phyloP scores from a whole-genome alignment of 2,797 vertebrate species.

The Myotis pilosus region DNA sequence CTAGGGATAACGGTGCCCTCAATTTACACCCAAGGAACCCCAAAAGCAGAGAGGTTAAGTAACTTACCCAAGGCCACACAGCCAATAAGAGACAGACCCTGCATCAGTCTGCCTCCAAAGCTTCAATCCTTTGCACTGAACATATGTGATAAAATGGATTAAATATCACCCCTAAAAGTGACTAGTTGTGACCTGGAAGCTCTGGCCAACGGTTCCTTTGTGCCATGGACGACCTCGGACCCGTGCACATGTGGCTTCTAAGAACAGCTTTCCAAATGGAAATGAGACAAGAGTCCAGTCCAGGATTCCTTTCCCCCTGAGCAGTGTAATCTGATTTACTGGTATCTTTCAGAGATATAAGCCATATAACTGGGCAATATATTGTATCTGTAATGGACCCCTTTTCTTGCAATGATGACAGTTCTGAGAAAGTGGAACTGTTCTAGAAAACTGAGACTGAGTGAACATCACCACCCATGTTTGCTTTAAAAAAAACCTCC shows the following conservation, averaged over 20 bases:
- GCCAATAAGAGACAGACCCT: not conserved
- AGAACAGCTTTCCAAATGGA: not conserved
- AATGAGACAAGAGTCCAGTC: not conserved
- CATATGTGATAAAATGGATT: not conserved
- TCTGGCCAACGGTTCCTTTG: not conserved
- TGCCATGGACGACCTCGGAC: not conserved
- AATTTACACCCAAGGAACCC: not conserved
- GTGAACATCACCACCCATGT: no score
- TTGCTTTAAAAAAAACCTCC: not conserved
- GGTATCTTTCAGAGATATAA: not conserved
- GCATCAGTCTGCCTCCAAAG: not conserved
- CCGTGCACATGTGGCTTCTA: not conserved
- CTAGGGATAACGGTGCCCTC: not conserved
- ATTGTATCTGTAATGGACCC: not conserved
- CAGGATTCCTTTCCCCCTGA: not conserved
- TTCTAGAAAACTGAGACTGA: not conserved
- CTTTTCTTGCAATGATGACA: slow-evolving; percentile 6
- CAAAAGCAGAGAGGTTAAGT: not conserved
- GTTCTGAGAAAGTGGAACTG: slow-evolving; percentile 58
- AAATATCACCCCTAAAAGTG: not conserved
- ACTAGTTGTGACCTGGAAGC: not conserved
- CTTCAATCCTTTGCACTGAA: not conserved
- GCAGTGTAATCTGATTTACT: not conserved
- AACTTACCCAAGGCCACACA: not conserved
- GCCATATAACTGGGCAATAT: not conserved